Base-by-base conservation (phyloP, 1,140 invertebrate species). In the Ips typographus region DNA sequence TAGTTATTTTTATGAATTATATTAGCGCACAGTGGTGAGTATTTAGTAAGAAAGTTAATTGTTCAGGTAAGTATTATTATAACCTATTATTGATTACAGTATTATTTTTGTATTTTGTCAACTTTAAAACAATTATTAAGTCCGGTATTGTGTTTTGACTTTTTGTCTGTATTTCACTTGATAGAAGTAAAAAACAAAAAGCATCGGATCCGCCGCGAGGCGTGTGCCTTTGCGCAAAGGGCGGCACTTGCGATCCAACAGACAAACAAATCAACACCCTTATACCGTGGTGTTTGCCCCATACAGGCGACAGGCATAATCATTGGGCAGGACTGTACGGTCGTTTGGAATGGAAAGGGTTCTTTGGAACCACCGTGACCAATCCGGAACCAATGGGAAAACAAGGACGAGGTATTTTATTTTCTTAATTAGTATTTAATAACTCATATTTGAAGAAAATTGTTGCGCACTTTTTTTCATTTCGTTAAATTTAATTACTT, bases 371-470 rank as follows among this genome's bases (percentile, higher is more conserved):
- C 2, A 94, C 92, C 4, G 85, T 90, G 59, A 94, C 93, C n/a
- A 94, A 94, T 83, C 93, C 93, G 49, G 93, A 95, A 77, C 93
- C 93, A 4, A 94, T 95, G 91, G 92, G 93, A 62, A 94, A 94
- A 85, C 93, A 94, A 84, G 92, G 85, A 68, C 78, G 84, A 71
- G 77, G 77, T 78, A 71, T 22, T 22, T 22, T 22, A 53, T 36
- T 4, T 40, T 38, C 22, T 22, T 22, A 22, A 22, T 22, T 22
- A 22, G 0, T 22, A 22, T 22, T 7, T 37, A n/a, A 55, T 55
- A 4, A 4, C 22, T 22, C 22, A 22, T 0, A 22, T 0, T 22
- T 22, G 22, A 22, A 22, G 22, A 22, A 22, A 22, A 22, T 22
- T 22, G 22, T 22, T 22, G 22, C 22, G 22, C 22, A 22, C 22